Base-by-base conservation (phyloP, 1,140 invertebrate genomes). In the Drusus annulatus region DNA sequence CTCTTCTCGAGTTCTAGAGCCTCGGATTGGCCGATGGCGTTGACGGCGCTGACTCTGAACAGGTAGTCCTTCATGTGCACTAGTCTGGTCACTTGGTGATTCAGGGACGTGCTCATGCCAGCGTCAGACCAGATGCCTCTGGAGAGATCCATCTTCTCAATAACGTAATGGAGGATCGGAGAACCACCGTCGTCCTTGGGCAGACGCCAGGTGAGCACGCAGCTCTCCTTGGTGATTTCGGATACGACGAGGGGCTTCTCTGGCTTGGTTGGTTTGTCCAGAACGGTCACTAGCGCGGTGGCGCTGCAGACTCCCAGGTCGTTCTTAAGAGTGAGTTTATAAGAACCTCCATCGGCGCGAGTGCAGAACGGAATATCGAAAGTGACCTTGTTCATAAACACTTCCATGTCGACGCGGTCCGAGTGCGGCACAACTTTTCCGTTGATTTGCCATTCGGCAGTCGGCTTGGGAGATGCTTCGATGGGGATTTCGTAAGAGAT, bases 141-240 rank as follows among this genome's bases (percentile, higher is more conserved):
- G 1, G 96, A 94, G 0, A 97, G 91, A 85, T 99, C 98, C 96
- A 98, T 98, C 89, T 99, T 99, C 87, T 99, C 98, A 77, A 99
- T 93, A 36, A 99, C 91, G 85, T 99, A 99, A 87, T 98, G 97
- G n/a, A 97, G 89, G 85, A 98, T 98, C 15, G 97, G 96, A 74
- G 95, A 96, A 50, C 97, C 98, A 81, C 98, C 97, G 87, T 98
- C 96, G 85, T 98, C 96, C 60, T 93, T 90, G 28, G 98, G 95
- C 81, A 93, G 87, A 85, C 93, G 93, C 97, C 97, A 97, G 45
- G 93, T 90, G 28, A 99, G 87, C 56, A 94, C 93, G 80, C 96
- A 97, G 83, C 96, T 95, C 84, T 99, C 97, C 85, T 97, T 97
- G 0, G 95, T 97, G 15, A 99, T 93, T 84, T 96, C 94, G 50